Percentiles rank a stretch among this genome's conserved stretches.
Evolutionary conservation across 2,888 invertebrate genomes (phyloP).

Genomic region (Athalia cordata): DNA sequence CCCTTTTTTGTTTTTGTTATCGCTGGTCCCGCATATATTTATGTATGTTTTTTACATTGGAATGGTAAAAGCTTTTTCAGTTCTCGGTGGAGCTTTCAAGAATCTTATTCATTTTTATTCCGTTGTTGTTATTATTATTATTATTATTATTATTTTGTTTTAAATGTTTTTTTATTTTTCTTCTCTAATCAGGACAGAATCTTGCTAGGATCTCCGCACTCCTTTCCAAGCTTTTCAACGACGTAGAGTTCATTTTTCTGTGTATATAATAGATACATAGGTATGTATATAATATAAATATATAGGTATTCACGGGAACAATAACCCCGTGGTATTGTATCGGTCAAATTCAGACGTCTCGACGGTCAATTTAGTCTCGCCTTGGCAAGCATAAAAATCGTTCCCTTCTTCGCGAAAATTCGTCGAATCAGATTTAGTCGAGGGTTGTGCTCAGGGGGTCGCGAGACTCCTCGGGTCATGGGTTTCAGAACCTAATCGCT

Average conservation of each 20-base stretch:
- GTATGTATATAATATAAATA: background rate
- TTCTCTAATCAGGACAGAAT: no score
- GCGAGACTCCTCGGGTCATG: background rate
- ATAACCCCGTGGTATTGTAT: background rate
- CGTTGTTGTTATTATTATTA: no score
- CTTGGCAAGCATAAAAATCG: constrained; percentile 37
- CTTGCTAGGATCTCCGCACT: no score
- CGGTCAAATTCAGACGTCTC: constrained; percentile 38
- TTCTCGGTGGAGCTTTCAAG: background rate
- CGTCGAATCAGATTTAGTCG: constrained; percentile 38
- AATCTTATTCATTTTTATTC: background rate
- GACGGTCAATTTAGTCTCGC: constrained; percentile 40
- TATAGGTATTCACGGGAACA: background rate
- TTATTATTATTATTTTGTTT: no score
- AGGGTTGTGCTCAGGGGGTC: constrained; percentile 1
- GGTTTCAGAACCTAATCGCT: constrained; percentile 19
- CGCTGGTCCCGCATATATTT: no score
- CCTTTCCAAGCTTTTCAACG: no score
- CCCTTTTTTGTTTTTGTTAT: no score
- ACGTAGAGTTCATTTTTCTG: no score
- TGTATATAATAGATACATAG: background rate
- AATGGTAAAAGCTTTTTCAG: constrained; percentile 21
- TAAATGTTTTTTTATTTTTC: no score
- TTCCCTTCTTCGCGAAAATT: constrained; percentile 13
- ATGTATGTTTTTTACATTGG: constrained; percentile 5